A percentile compares a stretch with the other conserved stretches of the same genome.
Evolutionary conservation across 2,113 vertebrate species (phyloP).

Genomic region (Chaetodon trifascialis): DNA sequence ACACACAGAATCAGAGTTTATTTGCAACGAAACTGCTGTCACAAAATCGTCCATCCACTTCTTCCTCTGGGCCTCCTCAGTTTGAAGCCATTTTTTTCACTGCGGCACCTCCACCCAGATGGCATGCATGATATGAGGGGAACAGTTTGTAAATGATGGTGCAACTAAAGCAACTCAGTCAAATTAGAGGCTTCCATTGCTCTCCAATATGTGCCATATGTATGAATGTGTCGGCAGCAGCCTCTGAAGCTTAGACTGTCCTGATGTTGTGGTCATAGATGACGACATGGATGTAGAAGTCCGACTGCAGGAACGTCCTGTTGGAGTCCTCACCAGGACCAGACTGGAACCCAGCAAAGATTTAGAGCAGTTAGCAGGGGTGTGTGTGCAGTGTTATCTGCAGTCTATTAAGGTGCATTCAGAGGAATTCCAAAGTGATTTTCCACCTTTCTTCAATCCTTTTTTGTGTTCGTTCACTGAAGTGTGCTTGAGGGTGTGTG

Average conservation of each 20-base stretch:
- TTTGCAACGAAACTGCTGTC: constrained; percentile 5
- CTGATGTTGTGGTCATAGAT: constrained; percentile 88
- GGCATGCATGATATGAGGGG: constrained; percentile 63
- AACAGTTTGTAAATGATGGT: constrained; percentile 65
- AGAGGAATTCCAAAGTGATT: not conserved
- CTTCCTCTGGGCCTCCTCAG: constrained; percentile 44
- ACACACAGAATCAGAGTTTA: not conserved
- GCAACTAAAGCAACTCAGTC: constrained; percentile 48
- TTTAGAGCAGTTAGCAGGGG: not conserved
- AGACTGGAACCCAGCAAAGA: constrained; percentile 77
- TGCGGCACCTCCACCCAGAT: constrained; percentile 74
- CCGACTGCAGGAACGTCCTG: constrained; percentile 81
- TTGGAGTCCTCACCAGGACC: constrained; percentile 84
- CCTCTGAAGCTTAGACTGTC: constrained; percentile 69
- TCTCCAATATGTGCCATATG: constrained; percentile 53
- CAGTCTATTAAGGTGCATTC: not conserved
- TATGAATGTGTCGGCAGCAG: constrained; percentile 29
- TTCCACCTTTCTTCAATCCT: not conserved
- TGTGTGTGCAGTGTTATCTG: not conserved
- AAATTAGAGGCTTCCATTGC: constrained; percentile 71
- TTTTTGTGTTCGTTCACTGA: not conserved
- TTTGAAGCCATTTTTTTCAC: constrained; percentile 26
- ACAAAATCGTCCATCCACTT: constrained; percentile 3
- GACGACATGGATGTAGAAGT: constrained; percentile 86
- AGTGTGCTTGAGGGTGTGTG: not conserved